These are phyloP conservation scores for Aporophyla nigra DNA, from an alignment of 2,888 invertebrate species.

Conservation along the genomic window DNA sequence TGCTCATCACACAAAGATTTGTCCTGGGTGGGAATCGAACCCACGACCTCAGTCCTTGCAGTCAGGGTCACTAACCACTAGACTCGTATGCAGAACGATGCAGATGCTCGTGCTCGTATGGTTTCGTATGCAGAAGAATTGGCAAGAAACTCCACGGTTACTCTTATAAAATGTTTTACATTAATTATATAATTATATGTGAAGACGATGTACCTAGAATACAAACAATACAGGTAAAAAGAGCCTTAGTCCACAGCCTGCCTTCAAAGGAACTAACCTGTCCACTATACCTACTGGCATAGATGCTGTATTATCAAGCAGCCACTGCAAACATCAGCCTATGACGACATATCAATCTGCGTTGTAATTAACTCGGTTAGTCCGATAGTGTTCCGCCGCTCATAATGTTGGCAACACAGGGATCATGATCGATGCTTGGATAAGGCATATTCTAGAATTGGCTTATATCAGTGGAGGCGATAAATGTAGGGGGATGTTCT, in stretches of 20 bases:
- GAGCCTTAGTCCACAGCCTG: too few relatives aligned
- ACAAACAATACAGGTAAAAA: background rate
- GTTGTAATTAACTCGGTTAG: conserved; percentile 81
- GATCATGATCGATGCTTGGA: conserved; percentile 53
- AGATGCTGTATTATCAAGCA: conserved; percentile 32
- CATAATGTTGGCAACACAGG: conserved; percentile 65
- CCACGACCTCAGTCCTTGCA: too few relatives aligned
- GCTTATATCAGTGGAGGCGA: background rate
- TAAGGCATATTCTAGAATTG: conserved; percentile 52
- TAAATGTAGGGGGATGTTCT: background rate
- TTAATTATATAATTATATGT: too few relatives aligned
- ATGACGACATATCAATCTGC: conserved; percentile 74
- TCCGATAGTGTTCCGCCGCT: conserved; percentile 73
- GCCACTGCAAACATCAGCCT: conserved; percentile 56
- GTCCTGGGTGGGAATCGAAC: too few relatives aligned
- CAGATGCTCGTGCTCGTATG: too few relatives aligned
- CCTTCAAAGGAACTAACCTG: background rate
- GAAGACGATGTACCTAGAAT: too few relatives aligned
- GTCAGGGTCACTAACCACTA: too few relatives aligned
- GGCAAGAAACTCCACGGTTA: too few relatives aligned
- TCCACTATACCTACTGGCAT: background rate
- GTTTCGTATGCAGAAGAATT: too few relatives aligned
- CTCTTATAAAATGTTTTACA: too few relatives aligned
- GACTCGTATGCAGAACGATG: too few relatives aligned
- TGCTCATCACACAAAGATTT: too few relatives aligned